Evolutionary conservation across 2,797 vertebrate species (phyloP), one percentile per base, ranked within the genome.

Genomic region (Hirundo rustica): DNA sequence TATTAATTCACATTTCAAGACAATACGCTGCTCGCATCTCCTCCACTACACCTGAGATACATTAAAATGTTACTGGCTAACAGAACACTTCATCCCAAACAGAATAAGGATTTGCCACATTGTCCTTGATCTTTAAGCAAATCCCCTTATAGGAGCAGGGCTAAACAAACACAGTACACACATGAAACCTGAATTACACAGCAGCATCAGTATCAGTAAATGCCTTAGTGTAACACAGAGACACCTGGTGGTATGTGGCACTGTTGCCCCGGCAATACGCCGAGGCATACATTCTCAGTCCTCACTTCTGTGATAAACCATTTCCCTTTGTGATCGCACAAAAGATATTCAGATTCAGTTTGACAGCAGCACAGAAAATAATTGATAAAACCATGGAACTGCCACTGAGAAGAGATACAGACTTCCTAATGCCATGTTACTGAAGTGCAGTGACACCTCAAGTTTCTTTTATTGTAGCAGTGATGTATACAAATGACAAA

Each of bases 231-330:
- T 48, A 40, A 48, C 14, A 16, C 2, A 30, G 47, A 66, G 61
- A n/a, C 36, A 29, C 14, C 19, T 2, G 13, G 13, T 7, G 38
- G 21, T 27, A 61, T 9, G 8, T 40, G 40, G 66, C 44, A 15
- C 12, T 25, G 34, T 38, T 20, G 32, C 38, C 20, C 20, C 29
- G 40, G 32, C 6, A 10, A 19, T 38, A 21, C 4, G 25, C 0
- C 0, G 0, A 8, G 34, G 22, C 29, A 42, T 11, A 14, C 2
- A 3, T 19, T 20, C 16, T 71, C 38, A 57, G 30, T 82, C 64
- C n/a, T 75, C 29, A 11, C 30, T 18, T 58, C 2, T 30, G 11
- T 62, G 30, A 70, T 54, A 61, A 77, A 85, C 7, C 16, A 16
- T 18, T 79, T 64, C 45, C 4, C 10, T 18, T 68, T 4, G 1